Conservation (phyloP, 2,888 invertebrate genomes). For the Adineta ricciae region DNA sequence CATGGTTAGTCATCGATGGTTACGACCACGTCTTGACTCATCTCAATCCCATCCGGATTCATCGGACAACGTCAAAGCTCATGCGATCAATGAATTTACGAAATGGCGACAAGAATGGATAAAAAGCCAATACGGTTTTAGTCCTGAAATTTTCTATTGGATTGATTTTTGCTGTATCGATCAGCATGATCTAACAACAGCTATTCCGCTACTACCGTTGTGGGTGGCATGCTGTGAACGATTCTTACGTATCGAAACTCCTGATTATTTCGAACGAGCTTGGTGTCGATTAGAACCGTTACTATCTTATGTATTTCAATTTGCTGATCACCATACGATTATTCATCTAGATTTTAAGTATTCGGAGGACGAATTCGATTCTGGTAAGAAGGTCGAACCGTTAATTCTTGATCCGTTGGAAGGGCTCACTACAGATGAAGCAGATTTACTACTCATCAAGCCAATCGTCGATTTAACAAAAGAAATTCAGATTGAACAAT, state of each 20-base stretch:
- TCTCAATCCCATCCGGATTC: background rate
- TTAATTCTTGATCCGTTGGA: background rate
- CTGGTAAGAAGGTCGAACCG: background rate
- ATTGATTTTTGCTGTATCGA: background rate
- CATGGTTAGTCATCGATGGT: conserved; percentile 9
- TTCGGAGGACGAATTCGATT: background rate
- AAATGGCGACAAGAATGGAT: background rate
- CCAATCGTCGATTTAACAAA: background rate
- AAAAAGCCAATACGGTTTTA: background rate
- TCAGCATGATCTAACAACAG: background rate
- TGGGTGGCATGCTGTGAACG: background rate
- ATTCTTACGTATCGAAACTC: background rate
- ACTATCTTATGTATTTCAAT: background rate
- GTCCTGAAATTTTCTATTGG: background rate
- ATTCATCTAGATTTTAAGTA: background rate
- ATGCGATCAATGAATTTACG: background rate
- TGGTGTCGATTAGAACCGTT: background rate
- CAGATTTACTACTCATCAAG: background rate
- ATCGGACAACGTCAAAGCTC: background rate
- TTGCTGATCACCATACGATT: background rate
- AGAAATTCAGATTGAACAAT: background rate
- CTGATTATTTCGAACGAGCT: background rate
- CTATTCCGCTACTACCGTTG: background rate
- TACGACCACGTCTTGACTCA: background rate
- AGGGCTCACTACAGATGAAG: background rate